Evolutionary conservation across 1,140 invertebrate species (phyloP).

Genomic region (Maconellicoccus hirsutus): DNA sequence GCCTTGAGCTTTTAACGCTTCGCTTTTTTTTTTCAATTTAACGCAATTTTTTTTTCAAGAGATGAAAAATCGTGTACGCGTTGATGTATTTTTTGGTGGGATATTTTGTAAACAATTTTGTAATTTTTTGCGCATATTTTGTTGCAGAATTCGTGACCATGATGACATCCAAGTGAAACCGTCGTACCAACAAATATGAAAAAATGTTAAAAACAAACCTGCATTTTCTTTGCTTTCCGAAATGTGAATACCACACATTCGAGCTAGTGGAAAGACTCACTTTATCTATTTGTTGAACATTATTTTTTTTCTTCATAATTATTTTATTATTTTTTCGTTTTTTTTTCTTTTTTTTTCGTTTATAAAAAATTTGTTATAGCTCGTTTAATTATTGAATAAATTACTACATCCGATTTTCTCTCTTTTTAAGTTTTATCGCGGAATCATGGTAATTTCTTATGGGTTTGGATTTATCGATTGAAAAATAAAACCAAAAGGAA

Average conservation of each 20-base stretch:
- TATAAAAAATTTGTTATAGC: constrained; percentile 21
- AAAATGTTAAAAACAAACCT: not conserved
- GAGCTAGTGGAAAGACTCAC: constrained; percentile 21
- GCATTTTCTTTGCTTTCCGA: constrained; percentile 22
- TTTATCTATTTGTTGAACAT: constrained; percentile 22
- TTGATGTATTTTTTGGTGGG: not conserved
- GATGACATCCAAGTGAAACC: constrained; percentile 91
- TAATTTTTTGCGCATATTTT: constrained; percentile 35
- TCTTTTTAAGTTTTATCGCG: constrained; percentile 14
- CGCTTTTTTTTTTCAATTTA: not conserved
- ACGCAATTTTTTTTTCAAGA: not conserved
- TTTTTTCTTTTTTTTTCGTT: constrained; percentile 16
- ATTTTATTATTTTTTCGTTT: constrained; percentile 11
- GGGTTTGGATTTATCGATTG: not conserved
- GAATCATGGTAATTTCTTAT: not conserved
- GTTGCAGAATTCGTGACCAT: constrained; percentile 94
- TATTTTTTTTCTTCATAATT: constrained; percentile 17
- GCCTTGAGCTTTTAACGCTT: constrained; percentile 2
- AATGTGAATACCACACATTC: constrained; percentile 22
- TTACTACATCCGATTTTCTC: constrained; percentile 9
- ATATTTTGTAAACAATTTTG: not conserved
- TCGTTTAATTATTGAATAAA: constrained; percentile 21
- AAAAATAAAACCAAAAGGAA: not conserved
- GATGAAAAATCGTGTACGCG: not conserved
- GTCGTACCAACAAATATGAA: constrained; percentile 12